Conservation (phyloP, 2,113 vertebrate species). For the Rhynchopsitta pachyrhyncha region DNA sequence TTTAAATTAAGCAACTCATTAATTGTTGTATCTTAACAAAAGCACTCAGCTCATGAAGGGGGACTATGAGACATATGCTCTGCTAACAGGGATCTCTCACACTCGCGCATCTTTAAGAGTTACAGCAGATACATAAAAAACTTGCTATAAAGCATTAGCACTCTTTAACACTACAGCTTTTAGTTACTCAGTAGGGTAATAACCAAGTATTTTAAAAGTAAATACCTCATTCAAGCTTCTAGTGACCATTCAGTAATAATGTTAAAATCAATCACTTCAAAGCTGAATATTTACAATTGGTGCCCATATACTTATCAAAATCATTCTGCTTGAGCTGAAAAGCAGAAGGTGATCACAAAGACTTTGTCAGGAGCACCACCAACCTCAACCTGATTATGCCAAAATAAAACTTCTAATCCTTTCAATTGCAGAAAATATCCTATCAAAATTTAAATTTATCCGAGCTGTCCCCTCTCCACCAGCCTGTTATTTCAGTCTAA, state of each 20-base stretch:
- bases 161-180: neutral
- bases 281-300: neutral
- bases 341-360: neutral
- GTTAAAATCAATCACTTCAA: neutral
- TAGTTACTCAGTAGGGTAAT: neutral
- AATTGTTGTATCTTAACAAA: neutral
- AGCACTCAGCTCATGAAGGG: neutral
- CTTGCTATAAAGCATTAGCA: neutral
- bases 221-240: neutral
- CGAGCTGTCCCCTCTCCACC: accelerated
- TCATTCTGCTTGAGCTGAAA: neutral
- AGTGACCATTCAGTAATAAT: neutral
- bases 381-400: neutral
- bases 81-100: neutral
- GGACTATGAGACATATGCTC: neutral
- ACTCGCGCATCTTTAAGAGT: neutral
- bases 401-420: neutral
- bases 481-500: neutral
- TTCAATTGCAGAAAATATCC: neutral
- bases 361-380: accelerated
- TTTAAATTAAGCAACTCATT: neutral
- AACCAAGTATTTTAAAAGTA: neutral
- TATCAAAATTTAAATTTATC: neutral
- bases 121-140: neutral
- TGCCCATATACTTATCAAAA: neutral